Evolutionary conservation across 2,888 invertebrate species (phyloP), one percentile per base, ranked within the genome.

Genomic region (Lomographa bimaculata): DNA sequence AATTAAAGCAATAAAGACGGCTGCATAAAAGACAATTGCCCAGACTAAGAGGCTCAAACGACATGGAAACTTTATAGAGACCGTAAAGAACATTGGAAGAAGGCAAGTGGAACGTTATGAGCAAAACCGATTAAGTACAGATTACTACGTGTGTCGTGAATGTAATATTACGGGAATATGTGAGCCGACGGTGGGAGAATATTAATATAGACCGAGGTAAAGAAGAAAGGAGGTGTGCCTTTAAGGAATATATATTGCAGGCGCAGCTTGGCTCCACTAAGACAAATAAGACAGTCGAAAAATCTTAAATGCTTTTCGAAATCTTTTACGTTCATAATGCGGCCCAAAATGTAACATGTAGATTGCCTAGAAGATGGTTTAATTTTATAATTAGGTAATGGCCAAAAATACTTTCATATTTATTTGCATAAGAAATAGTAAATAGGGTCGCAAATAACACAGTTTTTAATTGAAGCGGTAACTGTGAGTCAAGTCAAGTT

Each of bases 11-110:
- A 24, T 46, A 35, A 42, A 45, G 43, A 28, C 45, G 10, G 36
- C 40, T 42, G 44, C 24, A 54, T 41, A 42, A 54, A 54, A 48
- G 44, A 35, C 41, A 39, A 44, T 46, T 46, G 39, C 36, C 41
- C 17, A 24, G 33, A 19, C 34, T 29, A 29, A 42, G 37, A 38
- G 26, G 41, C 42, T 36, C 27, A 32, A 37, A 43, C 36, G 45
- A 33, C 36, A 34, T 26, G 30, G 35, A 34, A 40, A 24, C 39
- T 47, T 44, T 44, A 43, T 34, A 19, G 39, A 33, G 35, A 32
- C 16, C 12, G 16, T 34, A 35, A 44, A 37, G 19, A 33, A 14
- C 38, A 33, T 29, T 32, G 27, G 21, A 36, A 30, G 28, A 25
- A 29, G 5, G 20, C 14, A 26, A 35, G 33, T 24, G n/a, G 24